Evolutionary conservation across 2,888 invertebrate species (phyloP), one percentile per base, ranked within the genome.

Genomic region (Encarsia formosa): DNA sequence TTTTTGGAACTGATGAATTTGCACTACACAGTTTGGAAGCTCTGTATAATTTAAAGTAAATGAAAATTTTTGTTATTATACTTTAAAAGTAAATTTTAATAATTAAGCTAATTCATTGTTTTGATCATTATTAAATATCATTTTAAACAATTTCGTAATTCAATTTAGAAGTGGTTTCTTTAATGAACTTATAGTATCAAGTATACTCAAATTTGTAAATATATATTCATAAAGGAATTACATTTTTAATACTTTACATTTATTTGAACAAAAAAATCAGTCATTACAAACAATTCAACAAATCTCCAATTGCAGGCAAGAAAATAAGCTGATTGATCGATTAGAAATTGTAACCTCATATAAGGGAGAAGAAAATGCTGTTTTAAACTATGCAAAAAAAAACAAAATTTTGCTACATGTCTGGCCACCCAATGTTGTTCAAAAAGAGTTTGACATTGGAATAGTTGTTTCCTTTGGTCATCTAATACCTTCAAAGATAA

Each of bases 391-490:
- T 79, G 87, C 91, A 0, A 67, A 75, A 20, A 63, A 80, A 18
- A 76, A 84, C 63, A 76, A 81, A 29, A 75, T 91, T 19, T 68
- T 69, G 15, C 67, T 85, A 16, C 78, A 84, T 61, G 68, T 78
- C 54, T 94, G 92, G 92, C 86, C 86, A 3, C 68, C 74, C 23
- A 59, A 71, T 32, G 64, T 79, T 32, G 59, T 67, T 8, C 63
- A 76, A 44, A 67, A 71, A 13, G 74, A 79, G 45, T 94, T 86
- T 77, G 87, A 96, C 69, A 75, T 96, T 54, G 96, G 96, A 4
- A 76, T 96, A 42, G 89, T 97, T 23, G 93, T 91, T 2, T 95
- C 96, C 0, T 97, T 97, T 79, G 96, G 97, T 0, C 86, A 92
- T 68, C 77, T 97, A 55, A 91, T 97, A 64, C 92, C 92, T 32